Base-by-base conservation (phyloP, 2,888 invertebrate species). In the Phengaris alcon region DNA sequence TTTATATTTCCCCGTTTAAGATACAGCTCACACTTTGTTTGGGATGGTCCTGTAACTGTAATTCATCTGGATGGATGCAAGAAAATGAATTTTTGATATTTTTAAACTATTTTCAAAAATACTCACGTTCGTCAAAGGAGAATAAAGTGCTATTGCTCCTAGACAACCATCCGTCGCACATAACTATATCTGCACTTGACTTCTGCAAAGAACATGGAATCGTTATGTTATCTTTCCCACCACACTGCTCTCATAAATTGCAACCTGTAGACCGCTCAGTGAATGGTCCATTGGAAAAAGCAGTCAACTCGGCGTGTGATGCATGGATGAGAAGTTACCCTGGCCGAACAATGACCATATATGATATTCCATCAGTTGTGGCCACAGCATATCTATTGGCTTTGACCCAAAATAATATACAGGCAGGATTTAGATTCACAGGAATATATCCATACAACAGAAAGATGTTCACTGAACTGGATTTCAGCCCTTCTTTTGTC, bases 21-120 rank as follows among this genome's bases (percentile, higher is more conserved):
- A 76, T 79, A 75, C 55, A 76, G 78, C 76, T 77, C 79, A 73
- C 78, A 80, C 68, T 75, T 81, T 77, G 77, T 79, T 74, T 77
- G 77, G 46, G 77, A 79, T 15, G n/a, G 78, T 74, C 78, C 78
- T 75, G 70, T 76, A 74, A n/a, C n/a, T n/a, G 76, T 6, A 79
- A 79, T 74, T 57, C 69, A 48, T 75, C 74, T 73, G 79, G 78
- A 8, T 79, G 77, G 78, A 77, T 79, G 76, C 75, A 76, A 51
- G 76, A 78, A 35, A 76, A 75, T 70, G 76, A 76, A 73, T 79
- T 79, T 74, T 74, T 76, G 48, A n/a, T 78, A 35, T 77, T 78
- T 75, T 55, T 78, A 68, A 22, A 79, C 75, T 73, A 78, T 75
- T 78, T 79, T 15, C 46, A 64, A 64, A 64, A 74, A 74, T 64